Evolutionary conservation across 2,888 invertebrate genomes (phyloP), one percentile per base, ranked within the genome.

Genomic region (Polymixis flavicincta): DNA sequence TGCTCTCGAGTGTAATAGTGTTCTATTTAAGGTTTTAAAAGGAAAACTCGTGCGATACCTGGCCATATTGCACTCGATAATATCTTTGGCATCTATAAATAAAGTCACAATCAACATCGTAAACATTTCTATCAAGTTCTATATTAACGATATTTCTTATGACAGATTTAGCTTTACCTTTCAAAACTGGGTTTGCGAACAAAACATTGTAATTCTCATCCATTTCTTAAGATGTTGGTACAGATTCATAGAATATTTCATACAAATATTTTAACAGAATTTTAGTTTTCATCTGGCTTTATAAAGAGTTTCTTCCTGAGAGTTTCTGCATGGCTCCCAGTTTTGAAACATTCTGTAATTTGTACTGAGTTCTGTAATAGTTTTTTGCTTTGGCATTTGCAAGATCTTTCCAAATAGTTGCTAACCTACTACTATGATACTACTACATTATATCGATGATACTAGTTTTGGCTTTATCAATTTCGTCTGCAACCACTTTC

Each of bases 71-170:
- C 55, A 67, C 32, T 80, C 42, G 54, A 64, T 64, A 64, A 59
- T 76, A 75, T 67, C 63, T 76, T 76, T 59, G 54, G 22, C 61
- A 80, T 76, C 45, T 68, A 76, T 68, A 71, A 80, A 80, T 70
- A 81, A 71, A 71, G 32, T 71, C 50, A 14, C 54, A 80, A 80
- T 77, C 80, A 45, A 68, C 71, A 68, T 80, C 70, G 67, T 80
- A 80, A 80, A 80, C 71, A 75, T 80, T 68, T 80, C 63, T 71
- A 52, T 74, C 61, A 55, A 25, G 64, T 54, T 80, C 50, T 55
- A 45, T 32, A 65, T 11, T 50, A 60, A 70, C 45, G 22, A 67
- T 71, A 81, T 71, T 67, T 55, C 76, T 45, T 65, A 55, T 50
- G 80, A 67, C 59, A 81, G 76, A 59, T 71, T 81, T 80, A 80